Base-by-base conservation (phyloP, 2,113 vertebrate genomes). In the Myiagra hebetior region DNA sequence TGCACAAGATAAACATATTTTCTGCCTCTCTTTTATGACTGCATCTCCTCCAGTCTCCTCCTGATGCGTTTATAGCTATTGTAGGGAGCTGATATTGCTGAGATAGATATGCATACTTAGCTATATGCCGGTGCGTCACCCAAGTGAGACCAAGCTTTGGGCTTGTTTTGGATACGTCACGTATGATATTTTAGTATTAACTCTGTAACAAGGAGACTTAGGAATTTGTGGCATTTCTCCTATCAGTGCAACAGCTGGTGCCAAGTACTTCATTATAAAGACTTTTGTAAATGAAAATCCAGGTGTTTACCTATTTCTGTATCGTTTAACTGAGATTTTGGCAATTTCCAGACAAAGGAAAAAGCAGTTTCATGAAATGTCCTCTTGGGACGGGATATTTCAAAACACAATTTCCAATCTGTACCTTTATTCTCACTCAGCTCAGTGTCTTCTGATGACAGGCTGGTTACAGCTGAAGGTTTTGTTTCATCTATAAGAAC, bases 341-440 rank as follows among this genome's bases (percentile, higher is more conserved):
- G 67, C 86, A 78, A 88, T 95, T 94, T 72, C 33, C 85, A 94
- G 39, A 78, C 67, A 90, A 87, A 72, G 57, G 42, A 57, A 92
- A 87, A 88, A 27, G 42, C 46, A 41, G 60, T 73, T 87, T 88
- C 79, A 57, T 4, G 7, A 81, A 92, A 85, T 2, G 33, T 53
- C 59, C 77, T 89, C 92, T 86, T 31, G 63, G 83, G 85, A 93
- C 1, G 9, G 27, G 64, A 13, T 68, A 76, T 63, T 95, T 85
- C 92, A 59, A 77, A 94, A 46, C 14, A 69, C 44, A 89, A 62
- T 92, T 89, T 86, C 52, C 30, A 60, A 44, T 92, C 95, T 67
- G 30, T 98, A 98, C 97, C 97, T 98, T 98, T 97, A 82, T 95
- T 95, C 92, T 97, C 86, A 57, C 81, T 91, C 62, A 85, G 79